Conservation (phyloP, 2,113 vertebrate species). For the Apus apus region DNA sequence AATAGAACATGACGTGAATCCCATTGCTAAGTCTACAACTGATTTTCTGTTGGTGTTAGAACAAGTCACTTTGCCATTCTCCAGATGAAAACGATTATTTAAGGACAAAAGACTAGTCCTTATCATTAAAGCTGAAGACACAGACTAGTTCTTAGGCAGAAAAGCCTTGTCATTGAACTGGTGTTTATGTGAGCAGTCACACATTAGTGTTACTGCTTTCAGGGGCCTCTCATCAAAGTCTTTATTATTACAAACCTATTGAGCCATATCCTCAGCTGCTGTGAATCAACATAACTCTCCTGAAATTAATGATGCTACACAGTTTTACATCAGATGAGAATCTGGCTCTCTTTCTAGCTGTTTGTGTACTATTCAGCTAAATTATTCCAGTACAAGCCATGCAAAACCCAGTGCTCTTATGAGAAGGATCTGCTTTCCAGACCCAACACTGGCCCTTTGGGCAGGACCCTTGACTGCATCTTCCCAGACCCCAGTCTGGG, state of each 20-base stretch:
- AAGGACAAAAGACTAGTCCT: slow-evolving; percentile 63
- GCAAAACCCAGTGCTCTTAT: neutral
- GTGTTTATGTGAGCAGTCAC: slow-evolving; percentile 63
- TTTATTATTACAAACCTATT: slow-evolving; percentile 52
- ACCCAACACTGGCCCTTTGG: neutral
- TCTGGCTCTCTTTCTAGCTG: neutral
- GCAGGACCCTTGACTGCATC: neutral
- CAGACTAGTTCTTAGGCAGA: slow-evolving; percentile 51
- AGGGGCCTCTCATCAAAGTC: slow-evolving; percentile 51
- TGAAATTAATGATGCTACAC: slow-evolving; percentile 16
- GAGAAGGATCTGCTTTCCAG: neutral
- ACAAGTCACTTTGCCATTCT: slow-evolving; percentile 48
- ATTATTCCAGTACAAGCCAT: neutral
- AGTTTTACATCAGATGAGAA: slow-evolving; percentile 28
- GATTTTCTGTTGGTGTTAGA: slow-evolving; percentile 53
- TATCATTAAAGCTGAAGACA: slow-evolving; percentile 64
- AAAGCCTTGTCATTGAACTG: slow-evolving; percentile 64
- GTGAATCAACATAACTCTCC: slow-evolving; percentile 34
- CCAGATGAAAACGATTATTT: slow-evolving; percentile 60
- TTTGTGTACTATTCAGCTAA: neutral
- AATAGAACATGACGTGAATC: slow-evolving; percentile 42
- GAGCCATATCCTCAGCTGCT: slow-evolving; percentile 31
- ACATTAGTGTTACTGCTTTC: slow-evolving; percentile 41
- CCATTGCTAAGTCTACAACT: slow-evolving; percentile 35
- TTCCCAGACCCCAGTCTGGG: neutral